These are phyloP conservation scores for Pardalotus punctatus DNA, from an alignment of 2,113 vertebrate species.

Conservation along the genomic window DNA sequence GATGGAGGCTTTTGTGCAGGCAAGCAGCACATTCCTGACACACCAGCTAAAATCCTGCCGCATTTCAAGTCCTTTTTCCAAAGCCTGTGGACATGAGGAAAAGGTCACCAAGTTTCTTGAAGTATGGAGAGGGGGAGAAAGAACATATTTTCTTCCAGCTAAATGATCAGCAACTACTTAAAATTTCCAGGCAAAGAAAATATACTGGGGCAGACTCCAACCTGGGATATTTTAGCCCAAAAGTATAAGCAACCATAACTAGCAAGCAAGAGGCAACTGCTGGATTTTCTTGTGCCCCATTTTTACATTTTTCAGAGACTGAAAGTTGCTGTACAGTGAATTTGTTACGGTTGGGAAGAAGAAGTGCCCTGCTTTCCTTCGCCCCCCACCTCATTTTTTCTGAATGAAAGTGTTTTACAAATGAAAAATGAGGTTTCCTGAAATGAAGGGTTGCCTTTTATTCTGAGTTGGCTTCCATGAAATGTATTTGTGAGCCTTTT, in stretches of 20 bases:
- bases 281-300: not conserved
- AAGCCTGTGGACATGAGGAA: not conserved
- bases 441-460: constrained; percentile 32
- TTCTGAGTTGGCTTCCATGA: constrained; percentile 32
- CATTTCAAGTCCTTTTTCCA: constrained; percentile 9
- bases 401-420: constrained; percentile 58
- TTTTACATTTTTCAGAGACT: not conserved
- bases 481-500: not conserved
- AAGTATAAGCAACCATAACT: not conserved
- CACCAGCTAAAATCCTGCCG: not conserved
- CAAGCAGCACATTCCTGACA: not conserved
- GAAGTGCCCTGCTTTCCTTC: not conserved
- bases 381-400: not conserved
- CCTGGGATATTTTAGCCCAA: not conserved
- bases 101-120: constrained; percentile 20
- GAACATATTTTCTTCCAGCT: not conserved
- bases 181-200: constrained; percentile 5
- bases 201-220: not conserved
- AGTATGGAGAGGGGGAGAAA: fast-evolving
- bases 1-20: not conserved
- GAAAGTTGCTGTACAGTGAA: not conserved
- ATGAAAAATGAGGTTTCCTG: constrained; percentile 52
- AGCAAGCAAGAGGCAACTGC: not conserved
- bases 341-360: not conserved
- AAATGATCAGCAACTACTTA: not conserved